Conservation (phyloP, 2,797 vertebrate genomes). For the Adrianichthys oophorus region DNA sequence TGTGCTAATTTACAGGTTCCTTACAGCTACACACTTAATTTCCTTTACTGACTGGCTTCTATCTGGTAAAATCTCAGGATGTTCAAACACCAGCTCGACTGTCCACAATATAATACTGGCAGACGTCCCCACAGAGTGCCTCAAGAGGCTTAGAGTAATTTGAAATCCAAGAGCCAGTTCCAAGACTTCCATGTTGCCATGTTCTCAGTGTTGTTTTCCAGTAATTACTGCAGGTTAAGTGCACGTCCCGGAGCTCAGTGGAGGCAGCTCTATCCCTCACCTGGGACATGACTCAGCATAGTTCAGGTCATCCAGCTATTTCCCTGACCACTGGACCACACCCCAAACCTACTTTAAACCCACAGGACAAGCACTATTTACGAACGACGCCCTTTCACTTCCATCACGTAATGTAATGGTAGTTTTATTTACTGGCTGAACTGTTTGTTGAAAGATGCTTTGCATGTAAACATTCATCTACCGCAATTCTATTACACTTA, state of each 20-base stretch:
- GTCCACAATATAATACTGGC: slow-evolving; percentile 46
- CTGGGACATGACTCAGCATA: slow-evolving; percentile 78
- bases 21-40: slow-evolving; percentile 7
- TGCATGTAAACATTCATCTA: slow-evolving; percentile 12
- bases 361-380: slow-evolving; percentile 68
- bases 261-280: slow-evolving; percentile 76
- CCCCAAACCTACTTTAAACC: slow-evolving; percentile 74
- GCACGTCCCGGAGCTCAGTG: slow-evolving; percentile 70
- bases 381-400: slow-evolving; percentile 57
- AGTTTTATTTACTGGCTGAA: slow-evolving; percentile 65
- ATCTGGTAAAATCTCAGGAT: slow-evolving; percentile 36
- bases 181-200: slow-evolving; percentile 70
- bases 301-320: slow-evolving; percentile 75
- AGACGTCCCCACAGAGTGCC: slow-evolving; percentile 51
- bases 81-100: slow-evolving; percentile 38
- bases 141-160: slow-evolving; percentile 68
- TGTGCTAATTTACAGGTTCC: slow-evolving; percentile 1
- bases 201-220: slow-evolving; percentile 75
- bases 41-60: slow-evolving; percentile 23
- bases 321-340: slow-evolving; percentile 76
- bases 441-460: slow-evolving; percentile 29
- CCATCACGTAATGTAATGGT: slow-evolving; percentile 69
- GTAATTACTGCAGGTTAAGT: slow-evolving; percentile 81
- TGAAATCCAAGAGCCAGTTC: slow-evolving; percentile 67
- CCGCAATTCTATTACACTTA: slow-evolving; percentile 1